phyloP scores from a whole-genome alignment of 2,888 invertebrate species.

The Cheilosia impressa region DNA sequence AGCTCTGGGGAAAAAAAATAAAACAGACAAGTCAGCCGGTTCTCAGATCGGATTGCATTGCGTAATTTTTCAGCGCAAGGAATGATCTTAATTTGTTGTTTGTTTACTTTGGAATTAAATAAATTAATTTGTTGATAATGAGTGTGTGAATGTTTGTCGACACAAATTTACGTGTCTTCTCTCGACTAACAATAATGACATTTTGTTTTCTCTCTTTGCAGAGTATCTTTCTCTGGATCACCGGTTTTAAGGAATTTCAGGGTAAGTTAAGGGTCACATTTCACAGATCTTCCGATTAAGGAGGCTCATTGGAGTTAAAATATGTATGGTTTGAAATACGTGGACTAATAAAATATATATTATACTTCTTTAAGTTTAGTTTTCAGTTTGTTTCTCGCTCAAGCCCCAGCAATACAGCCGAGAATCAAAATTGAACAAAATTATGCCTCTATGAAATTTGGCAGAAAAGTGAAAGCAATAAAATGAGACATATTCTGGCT shows the following conservation, averaged over 20 bases:
- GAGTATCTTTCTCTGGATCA: conserved; percentile 19
- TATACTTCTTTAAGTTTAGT: no score
- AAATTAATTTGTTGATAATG: conserved; percentile 23
- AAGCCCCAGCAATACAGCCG: no score
- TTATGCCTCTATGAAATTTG: no score
- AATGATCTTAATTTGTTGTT: conserved; percentile 28
- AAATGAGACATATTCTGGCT: no score
- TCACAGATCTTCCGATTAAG: background rate
- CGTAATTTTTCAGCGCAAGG: conserved; percentile 11
- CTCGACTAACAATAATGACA: background rate
- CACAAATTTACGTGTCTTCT: background rate
- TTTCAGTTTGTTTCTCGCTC: no score
- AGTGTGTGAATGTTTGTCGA: conserved; percentile 9
- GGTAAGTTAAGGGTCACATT: conserved; percentile 5
- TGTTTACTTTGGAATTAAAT: conserved; percentile 16
- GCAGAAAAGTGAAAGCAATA: no score
- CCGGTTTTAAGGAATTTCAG: conserved; percentile 6
- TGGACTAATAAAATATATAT: no score
- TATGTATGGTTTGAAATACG: no score
- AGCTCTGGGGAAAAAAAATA: background rate
- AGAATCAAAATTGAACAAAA: no score
- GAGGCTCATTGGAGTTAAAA: background rate
- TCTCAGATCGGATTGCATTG: conserved; percentile 12
- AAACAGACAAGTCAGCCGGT: conserved; percentile 17
- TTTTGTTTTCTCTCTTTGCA: conserved; percentile 5